A percentile compares a stretch with the other conserved stretches of the same genome.
Evolutionary conservation across 1,140 invertebrate genomes (phyloP).

Genomic region (Sitodiplosis mosellana): DNA sequence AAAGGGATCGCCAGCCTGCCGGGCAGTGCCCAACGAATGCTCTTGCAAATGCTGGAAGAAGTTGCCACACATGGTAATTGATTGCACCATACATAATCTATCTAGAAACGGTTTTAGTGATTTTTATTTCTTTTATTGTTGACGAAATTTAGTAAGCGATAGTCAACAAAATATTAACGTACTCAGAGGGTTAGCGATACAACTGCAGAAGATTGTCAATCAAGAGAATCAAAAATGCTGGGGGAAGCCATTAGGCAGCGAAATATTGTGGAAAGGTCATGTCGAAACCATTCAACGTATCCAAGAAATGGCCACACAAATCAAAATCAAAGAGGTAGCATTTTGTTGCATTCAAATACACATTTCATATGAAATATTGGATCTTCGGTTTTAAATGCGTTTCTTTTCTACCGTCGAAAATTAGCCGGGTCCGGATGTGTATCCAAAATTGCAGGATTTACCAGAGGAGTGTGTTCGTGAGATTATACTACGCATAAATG

Average conservation of each 20-base stretch:
- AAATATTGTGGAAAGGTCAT: slow-evolving; percentile 77
- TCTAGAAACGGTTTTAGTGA: not conserved
- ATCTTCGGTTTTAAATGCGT: too few species aligned
- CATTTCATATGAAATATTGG: too few species aligned
- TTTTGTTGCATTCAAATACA: slow-evolving; percentile 2
- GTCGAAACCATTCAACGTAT: slow-evolving; percentile 66
- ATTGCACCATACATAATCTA: not conserved
- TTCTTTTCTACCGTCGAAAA: too few species aligned
- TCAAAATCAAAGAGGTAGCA: slow-evolving; percentile 51
- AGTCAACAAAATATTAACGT: slow-evolving; percentile 78
- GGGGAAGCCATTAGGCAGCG: slow-evolving; percentile 73
- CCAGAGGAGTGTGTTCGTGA: slow-evolving; percentile 86
- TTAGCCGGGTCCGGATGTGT: slow-evolving; percentile 69
- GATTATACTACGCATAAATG: slow-evolving; percentile 72
- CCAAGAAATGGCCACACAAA: slow-evolving; percentile 58
- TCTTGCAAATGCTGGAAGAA: slow-evolving; percentile 87
- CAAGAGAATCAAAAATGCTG: slow-evolving; percentile 49
- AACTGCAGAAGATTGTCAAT: slow-evolving; percentile 48
- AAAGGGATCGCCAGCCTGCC: slow-evolving; percentile 64
- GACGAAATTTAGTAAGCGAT: slow-evolving; percentile 41
- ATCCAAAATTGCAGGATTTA: slow-evolving; percentile 70
- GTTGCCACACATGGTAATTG: slow-evolving; percentile 69
- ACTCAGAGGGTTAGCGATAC: slow-evolving; percentile 53
- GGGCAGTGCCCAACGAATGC: slow-evolving; percentile 80
- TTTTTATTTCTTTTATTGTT: not conserved